A percentile compares a stretch with the other conserved stretches of the same genome.
phyloP scores from a whole-genome alignment of 2,113 vertebrate species.

The Nymphicus hollandicus region DNA sequence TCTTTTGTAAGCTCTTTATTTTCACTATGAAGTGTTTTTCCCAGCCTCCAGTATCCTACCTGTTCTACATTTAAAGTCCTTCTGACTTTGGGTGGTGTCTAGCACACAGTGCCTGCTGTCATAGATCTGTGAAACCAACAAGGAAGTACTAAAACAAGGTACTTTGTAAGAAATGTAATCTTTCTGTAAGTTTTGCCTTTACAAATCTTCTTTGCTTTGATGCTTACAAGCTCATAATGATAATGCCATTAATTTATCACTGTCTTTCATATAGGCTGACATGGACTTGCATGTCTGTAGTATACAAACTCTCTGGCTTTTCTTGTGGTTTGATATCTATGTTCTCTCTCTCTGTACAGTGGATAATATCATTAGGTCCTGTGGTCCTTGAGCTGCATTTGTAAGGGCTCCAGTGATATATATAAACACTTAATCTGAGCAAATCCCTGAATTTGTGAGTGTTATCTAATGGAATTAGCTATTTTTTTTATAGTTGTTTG shows the following conservation, averaged over 20 bases:
- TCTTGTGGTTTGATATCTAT: background rate
- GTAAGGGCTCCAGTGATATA: background rate
- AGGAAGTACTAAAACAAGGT: background rate
- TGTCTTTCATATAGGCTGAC: background rate
- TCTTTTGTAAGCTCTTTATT: background rate
- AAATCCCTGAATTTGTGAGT: background rate
- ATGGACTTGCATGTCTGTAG: background rate
- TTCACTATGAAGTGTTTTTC: background rate
- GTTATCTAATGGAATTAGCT: background rate
- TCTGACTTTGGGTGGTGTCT: background rate
- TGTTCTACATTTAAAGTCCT: background rate
- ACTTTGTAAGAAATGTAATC: background rate
- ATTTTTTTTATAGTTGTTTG: background rate
- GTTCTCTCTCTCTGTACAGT: background rate
- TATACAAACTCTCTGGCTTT: background rate
- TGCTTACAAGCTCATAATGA: background rate
- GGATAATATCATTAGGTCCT: background rate
- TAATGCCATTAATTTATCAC: background rate
- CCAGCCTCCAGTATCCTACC: background rate
- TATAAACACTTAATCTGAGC: background rate
- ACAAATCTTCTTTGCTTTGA: background rate
- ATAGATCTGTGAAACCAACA: background rate
- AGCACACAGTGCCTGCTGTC: background rate
- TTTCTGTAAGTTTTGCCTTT: background rate
- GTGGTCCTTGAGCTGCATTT: background rate